phyloP scores from a whole-genome alignment of 2,888 invertebrate genomes.

The Dolichomitus sp. region DNA sequence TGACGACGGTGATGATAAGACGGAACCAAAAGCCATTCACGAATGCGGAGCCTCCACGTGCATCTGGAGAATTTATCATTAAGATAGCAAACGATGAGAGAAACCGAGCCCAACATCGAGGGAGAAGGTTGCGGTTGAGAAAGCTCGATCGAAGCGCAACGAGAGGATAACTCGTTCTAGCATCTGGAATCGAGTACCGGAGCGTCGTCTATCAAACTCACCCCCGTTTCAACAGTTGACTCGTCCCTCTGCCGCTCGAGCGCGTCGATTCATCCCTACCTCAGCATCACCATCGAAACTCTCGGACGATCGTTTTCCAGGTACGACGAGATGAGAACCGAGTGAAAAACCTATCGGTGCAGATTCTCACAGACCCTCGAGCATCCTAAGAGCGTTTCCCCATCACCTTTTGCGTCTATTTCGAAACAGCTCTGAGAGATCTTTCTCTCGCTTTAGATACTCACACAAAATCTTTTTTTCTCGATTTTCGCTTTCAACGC shows the following conservation, averaged over 20 bases:
- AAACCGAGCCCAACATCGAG: not conserved
- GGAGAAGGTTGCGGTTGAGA: slow-evolving; percentile 1
- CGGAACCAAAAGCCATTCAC: slow-evolving; percentile 5
- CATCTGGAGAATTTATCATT: slow-evolving; percentile 2
- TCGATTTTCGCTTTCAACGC: slow-evolving; percentile 32
- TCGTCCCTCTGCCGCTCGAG: not conserved
- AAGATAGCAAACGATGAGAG: slow-evolving; percentile 7
- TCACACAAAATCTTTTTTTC: slow-evolving; percentile 40
- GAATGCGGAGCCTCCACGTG: not conserved
- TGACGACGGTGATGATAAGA: not conserved
- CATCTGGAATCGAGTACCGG: slow-evolving; percentile 58
- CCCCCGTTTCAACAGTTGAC: slow-evolving; percentile 13
- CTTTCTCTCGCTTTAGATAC: not conserved
- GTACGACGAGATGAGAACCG: not conserved
- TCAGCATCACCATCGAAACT: not conserved
- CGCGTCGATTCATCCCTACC: not conserved
- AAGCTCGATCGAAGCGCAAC: slow-evolving; percentile 25
- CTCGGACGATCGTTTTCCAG: slow-evolving; percentile 29
- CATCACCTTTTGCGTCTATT: slow-evolving; percentile 26
- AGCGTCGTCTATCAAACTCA: slow-evolving; percentile 57
- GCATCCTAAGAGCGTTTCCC: slow-evolving; percentile 9
- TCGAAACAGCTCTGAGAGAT: not conserved
- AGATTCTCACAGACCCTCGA: slow-evolving; percentile 14
- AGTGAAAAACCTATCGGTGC: slow-evolving; percentile 28
- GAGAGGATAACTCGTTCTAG: slow-evolving; percentile 27